These are phyloP conservation scores for Chloroclysta siterata DNA, from an alignment of 2,888 invertebrate genomes.

Conservation along the genomic window DNA sequence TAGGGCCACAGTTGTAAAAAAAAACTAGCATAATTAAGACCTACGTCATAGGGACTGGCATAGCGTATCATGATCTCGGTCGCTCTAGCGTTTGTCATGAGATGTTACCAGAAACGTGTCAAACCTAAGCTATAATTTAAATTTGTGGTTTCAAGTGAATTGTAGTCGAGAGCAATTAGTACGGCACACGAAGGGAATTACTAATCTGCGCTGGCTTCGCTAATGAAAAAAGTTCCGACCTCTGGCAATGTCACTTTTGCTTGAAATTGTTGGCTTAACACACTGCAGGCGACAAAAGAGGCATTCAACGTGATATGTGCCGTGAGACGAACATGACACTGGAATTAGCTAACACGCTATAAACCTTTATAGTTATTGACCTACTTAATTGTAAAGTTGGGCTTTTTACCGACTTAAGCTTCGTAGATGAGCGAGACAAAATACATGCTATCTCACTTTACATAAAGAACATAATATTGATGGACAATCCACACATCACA, in stretches of 20 bases:
- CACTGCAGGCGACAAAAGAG: constrained; percentile 12
- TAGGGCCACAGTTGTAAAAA: too few relatives aligned
- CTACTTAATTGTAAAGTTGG: not conserved
- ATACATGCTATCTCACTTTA: too few relatives aligned
- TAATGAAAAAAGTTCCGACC: constrained; percentile 58
- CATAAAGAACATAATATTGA: too few relatives aligned
- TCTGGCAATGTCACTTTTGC: constrained; percentile 47
- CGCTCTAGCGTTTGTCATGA: too few relatives aligned
- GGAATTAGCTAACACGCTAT: not conserved
- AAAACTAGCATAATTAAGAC: too few relatives aligned
- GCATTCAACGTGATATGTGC: constrained; percentile 20
- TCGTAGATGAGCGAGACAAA: too few relatives aligned
- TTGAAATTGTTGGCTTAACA: constrained; percentile 43
- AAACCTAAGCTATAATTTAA: not conserved
- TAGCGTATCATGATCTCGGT: too few relatives aligned
- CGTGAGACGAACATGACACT: not conserved
- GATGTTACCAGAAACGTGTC: too few relatives aligned
- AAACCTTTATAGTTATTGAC: not conserved
- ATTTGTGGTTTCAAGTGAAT: constrained; percentile 16
- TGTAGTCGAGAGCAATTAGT: constrained; percentile 35
- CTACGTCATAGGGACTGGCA: too few relatives aligned
- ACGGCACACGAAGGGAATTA: constrained; percentile 40
- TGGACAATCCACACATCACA: too few relatives aligned
- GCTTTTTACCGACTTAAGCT: too few relatives aligned
- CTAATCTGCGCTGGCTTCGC: constrained; percentile 46